Percentiles rank a stretch among this genome's conserved stretches.
Conservation (phyloP, 53 echinoderm and acorn worm species). For the Echinometra lucunter region DNA sequence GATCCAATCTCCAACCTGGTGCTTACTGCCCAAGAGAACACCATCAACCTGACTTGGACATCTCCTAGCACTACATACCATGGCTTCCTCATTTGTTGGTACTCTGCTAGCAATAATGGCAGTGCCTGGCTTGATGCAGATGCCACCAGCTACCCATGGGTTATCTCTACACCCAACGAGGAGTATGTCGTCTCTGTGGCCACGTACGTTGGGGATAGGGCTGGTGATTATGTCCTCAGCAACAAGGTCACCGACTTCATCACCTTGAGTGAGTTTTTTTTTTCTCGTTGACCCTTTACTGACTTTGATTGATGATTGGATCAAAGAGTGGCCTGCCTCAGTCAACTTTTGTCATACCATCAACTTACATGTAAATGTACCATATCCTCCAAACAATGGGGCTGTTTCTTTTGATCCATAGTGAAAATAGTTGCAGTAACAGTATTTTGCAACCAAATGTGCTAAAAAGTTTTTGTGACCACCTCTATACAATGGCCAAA, state of each 20-base stretch:
- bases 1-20: conserved; percentile 39
- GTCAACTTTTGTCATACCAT: no score
- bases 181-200: conserved; percentile 62
- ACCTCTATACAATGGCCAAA: no score
- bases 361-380: no score
- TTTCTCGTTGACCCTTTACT: no score
- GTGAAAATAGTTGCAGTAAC: no score
- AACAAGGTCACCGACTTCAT: conserved; percentile 65
- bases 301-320: no score
- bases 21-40: conserved; percentile 47
- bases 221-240: conserved; percentile 35
- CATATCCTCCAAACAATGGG: no score
- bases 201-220: conserved; percentile 30
- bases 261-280: conserved; percentile 50
- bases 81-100: conserved; percentile 54
- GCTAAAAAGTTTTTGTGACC: no score
- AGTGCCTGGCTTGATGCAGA: neutral
- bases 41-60: conserved; percentile 49
- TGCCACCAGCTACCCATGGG: conserved; percentile 16
- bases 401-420: no score
- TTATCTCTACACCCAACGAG: conserved; percentile 32
- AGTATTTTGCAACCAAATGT: no score
- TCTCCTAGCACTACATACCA: neutral
- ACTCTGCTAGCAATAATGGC: neutral
- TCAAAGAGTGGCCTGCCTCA: no score